A percentile compares a stretch with the other conserved stretches of the same genome.
These are phyloP conservation scores for Torymus aiolomorphi DNA, from an alignment of 2,888 invertebrate species.

Conservation along the genomic window DNA sequence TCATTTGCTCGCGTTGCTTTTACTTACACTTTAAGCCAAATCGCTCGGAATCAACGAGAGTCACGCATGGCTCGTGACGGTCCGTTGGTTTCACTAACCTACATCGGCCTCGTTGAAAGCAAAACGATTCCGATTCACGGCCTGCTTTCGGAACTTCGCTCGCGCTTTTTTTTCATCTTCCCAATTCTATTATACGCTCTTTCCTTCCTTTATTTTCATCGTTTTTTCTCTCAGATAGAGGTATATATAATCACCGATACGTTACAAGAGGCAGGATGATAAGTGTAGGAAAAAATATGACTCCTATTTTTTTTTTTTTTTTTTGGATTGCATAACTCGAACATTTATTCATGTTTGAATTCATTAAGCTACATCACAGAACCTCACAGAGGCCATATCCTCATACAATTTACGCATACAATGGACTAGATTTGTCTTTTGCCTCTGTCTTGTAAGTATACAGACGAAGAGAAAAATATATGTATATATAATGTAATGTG, in stretches of 20 bases:
- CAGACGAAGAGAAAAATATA: constrained; percentile 4
- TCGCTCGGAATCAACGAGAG: constrained; percentile 59
- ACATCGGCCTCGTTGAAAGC: constrained; percentile 73
- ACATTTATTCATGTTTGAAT: constrained; percentile 37
- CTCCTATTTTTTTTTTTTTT: background rate
- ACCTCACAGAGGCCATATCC: constrained; percentile 56
- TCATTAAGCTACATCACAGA: constrained; percentile 50
- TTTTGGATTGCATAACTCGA: constrained; percentile 20
- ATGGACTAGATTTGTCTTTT: constrained; percentile 65
- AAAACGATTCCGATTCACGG: constrained; percentile 72
- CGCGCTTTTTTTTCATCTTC: constrained; percentile 40
- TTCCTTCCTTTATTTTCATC: constrained; percentile 47
- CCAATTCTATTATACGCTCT: constrained; percentile 8
- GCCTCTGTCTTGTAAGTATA: background rate
- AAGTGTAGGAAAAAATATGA: background rate
- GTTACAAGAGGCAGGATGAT: constrained; percentile 1
- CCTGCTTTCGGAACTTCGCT: constrained; percentile 68
- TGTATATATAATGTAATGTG: background rate
- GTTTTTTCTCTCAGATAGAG: background rate
- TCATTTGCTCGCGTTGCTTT: constrained; percentile 27
- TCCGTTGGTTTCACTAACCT: constrained; percentile 74
- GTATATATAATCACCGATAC: background rate
- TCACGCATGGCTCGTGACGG: constrained; percentile 63
- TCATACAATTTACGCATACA: constrained; percentile 55
- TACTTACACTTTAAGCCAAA: constrained; percentile 64